Evolutionary conservation across 2,888 invertebrate genomes (phyloP), one percentile per base, ranked within the genome.

Genomic region (Frankliniella intonsa): DNA sequence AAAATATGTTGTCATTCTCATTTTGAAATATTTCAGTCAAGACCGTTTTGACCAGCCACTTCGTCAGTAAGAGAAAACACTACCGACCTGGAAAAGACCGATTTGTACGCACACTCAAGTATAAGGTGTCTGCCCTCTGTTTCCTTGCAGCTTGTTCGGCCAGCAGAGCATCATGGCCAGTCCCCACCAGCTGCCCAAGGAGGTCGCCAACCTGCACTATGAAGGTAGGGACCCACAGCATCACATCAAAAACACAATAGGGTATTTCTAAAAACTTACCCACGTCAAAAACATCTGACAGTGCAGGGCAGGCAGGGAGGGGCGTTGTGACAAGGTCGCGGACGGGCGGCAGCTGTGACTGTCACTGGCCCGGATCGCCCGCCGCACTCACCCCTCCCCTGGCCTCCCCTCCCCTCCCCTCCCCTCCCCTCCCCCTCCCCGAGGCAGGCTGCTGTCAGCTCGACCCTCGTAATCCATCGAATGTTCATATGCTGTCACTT

Each of bases 131-230:
- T 55, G 12, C 17, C 62, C 14, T 62, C 62, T n/a, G 38, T 38
- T 62, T n/a, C n/a, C 14, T 76, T 76, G 9, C 69, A 76, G 69
- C 25, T 76, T 76, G 69, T 76, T 76, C 25, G 22, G 25, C 22
- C n/a, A n/a, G 12, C 69, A n/a, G 12, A 76, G 69, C 69, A 76
- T 76, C 69, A 76, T 76, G 69, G 69, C 69, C 12, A 76, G 69
- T 25, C 69, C 69, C 11, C 69, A 76, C 9, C 69, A 76, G 69
- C 25, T 76, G 25, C 25, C 69, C 25, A 76, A 76, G 69, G 69
- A 76, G 69, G 12, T 22, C 5, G 69, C 69, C 12, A 76, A 25
- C 25, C 69, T 76, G 22, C 69, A 76, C 25, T 76, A 22, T 76
- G 69, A 76, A 76, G 69, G 69, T 76, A 76, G 69, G 69, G 12